Evolutionary conservation across 2,888 invertebrate species (phyloP), one percentile per base, ranked within the genome.

Genomic region (Perizoma affinitatum): DNA sequence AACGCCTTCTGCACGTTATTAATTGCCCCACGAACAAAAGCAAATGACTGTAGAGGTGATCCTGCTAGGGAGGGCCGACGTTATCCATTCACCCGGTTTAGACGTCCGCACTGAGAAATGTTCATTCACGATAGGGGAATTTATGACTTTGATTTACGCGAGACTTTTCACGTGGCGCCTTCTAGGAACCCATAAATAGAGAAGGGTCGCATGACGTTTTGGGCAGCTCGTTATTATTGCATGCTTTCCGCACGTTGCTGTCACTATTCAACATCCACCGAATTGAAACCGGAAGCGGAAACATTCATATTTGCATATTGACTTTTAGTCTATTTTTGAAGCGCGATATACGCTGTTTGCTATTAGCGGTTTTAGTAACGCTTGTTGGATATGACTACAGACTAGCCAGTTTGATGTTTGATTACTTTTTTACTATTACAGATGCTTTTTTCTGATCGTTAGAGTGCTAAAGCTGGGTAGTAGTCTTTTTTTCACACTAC

Each of bases 11-110:
- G 88, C 74, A 82, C 78, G 88, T 90, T 91, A 91, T 91, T 92
- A 92, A 91, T 92, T 91, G 90, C 90, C 80, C 67, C 78, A 80
- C 83, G 92, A 90, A 92, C 91, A 91, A 92, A 91, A 90, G 91
- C 91, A 91, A 91, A 91, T 91, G 91, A 90, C 90, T 90, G 85
- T 87, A 80, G 88, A 90, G 91, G 91, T 91, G 91, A 91, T 91
- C 88, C 89, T 82, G 81, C 79, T 79, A 84, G 88, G 81, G 88
- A 85, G 88, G 88, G 88, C 83, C 88, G 87, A 84, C 87, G 88
- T 88, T 90, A 90, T 90, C 90, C 90, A 90, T 91, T 90, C 89
- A 90, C 77, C 81, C 83, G 80, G 82, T 83, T 83, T 86, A 88
- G 90, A 90, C 90, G 88, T 88, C 87, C 87, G 84, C 84, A 80